Conservation (phyloP, 1,140 invertebrate species). For the Drosophila teissieri region DNA sequence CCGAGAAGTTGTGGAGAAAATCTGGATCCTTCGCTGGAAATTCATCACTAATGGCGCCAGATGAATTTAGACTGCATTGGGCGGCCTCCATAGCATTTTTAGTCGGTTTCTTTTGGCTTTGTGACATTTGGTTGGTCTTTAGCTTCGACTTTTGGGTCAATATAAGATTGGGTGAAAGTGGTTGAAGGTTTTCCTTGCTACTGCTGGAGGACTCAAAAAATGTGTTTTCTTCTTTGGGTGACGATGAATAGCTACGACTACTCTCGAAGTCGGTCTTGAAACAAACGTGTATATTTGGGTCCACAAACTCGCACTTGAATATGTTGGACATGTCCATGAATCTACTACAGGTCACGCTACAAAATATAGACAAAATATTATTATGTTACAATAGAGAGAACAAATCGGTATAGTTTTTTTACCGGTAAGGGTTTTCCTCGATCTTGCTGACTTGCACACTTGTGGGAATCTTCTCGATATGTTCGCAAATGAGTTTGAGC, state of each 20-base stretch:
- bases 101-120: not conserved
- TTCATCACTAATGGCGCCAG: not conserved
- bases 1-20: slow-evolving; percentile 27
- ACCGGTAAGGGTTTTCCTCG: slow-evolving; percentile 64
- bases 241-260: not conserved
- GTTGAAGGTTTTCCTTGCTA: slow-evolving; percentile 1
- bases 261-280: slow-evolving; percentile 18
- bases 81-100: not conserved
- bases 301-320: slow-evolving; percentile 27
- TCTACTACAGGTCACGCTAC: slow-evolving; percentile 22
- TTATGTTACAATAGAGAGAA: not conserved
- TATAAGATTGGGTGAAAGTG: no score
- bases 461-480: slow-evolving; percentile 62
- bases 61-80: slow-evolving; percentile 1
- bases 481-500: slow-evolving; percentile 14
- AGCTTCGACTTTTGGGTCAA: not conserved
- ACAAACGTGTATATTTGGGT: slow-evolving; percentile 39
- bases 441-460: slow-evolving; percentile 40
- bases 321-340: slow-evolving; percentile 3
- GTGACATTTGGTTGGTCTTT: not conserved
- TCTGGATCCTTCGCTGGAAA: not conserved
- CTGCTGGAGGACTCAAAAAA: slow-evolving; percentile 2
- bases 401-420: not conserved
- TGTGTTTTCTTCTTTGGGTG: not conserved
- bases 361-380: not conserved